Base-by-base conservation (phyloP, 2,113 vertebrate species). In the Thalassarche chlororhynchos region DNA sequence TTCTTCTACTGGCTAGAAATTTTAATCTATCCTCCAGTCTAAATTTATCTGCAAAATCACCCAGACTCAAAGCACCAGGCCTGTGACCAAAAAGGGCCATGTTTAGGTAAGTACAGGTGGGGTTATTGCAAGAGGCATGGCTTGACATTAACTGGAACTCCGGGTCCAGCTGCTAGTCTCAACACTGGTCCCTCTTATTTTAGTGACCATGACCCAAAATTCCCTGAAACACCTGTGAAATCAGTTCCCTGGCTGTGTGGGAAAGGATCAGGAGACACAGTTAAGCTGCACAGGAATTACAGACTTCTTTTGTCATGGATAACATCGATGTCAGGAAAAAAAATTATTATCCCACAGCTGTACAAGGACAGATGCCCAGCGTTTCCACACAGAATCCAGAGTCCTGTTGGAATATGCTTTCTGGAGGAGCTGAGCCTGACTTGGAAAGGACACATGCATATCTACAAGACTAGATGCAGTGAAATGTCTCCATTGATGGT, bases 21-120 rank as follows among this genome's bases (percentile, higher is more conserved):
- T 92, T 72, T 58, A 69, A 66, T 89, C 70, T n/a, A 46, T 51
- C 34, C 60, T 66, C 40, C 58, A 54, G 64, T 49, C 68, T 66
- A 66, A 54, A 92, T 90, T 95, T 92, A 89, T 96, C 84, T 84
- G 26, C 71, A 86, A 70, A 84, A 78, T 92, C 80, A 95, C 40
- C 44, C 66, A 69, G 80, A 42, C 46, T 71, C 64, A 70, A 87
- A 91, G 85, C 46, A 78, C 17, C 29, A 81, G n/a, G 19, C 15
- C 51, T 91, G 55, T 62, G 84, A 84, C 58, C 84, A 91, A 84
- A 95, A 92, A 81, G 86, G 80, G 72, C 34, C 80, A 51, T 71
- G 64, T 89, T 90, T 78, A 81, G 89, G 60, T 70, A 36, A 89
- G 51, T 32, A 42, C 76, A 96, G 89, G 91, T 96, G 68, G 21